These are phyloP conservation scores for Aphelinus certus DNA, from an alignment of 1,140 invertebrate genomes.

Conservation along the genomic window DNA sequence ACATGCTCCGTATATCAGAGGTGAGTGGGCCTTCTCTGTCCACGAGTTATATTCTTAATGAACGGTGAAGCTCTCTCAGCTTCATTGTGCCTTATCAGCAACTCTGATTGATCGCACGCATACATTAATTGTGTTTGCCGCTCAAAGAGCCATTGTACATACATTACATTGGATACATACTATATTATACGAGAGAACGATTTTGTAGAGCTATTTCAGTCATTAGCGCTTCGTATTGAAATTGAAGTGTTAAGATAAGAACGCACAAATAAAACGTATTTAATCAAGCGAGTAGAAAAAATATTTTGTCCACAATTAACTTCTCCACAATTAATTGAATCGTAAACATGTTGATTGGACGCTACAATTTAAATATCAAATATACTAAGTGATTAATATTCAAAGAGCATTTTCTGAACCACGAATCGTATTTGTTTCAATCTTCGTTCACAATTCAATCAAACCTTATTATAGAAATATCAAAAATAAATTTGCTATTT, in stretches of 20 bases:
- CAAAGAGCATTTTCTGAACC: too few relatives aligned
- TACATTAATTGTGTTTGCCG: neutral
- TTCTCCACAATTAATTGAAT: too few relatives aligned
- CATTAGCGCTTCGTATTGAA: slow-evolving; percentile 7
- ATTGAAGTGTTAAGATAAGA: slow-evolving; percentile 12
- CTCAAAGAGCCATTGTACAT: slow-evolving; percentile 5
- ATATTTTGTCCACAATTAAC: too few relatives aligned
- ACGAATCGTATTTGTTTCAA: too few relatives aligned
- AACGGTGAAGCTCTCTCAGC: too few relatives aligned
- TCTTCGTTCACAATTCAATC: too few relatives aligned
- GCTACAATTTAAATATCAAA: too few relatives aligned
- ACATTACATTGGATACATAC: neutral
- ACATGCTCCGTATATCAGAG: neutral
- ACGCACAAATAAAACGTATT: neutral
- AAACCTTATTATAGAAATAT: too few relatives aligned
- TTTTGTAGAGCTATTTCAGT: neutral
- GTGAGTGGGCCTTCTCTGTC: neutral
- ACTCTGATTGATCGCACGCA: slow-evolving; percentile 23
- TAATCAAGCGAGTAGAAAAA: too few relatives aligned
- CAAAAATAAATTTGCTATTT: too few relatives aligned
- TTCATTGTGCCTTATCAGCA: slow-evolving; percentile 25
- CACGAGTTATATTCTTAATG: neutral
- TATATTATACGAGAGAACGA: slow-evolving; percentile 3
- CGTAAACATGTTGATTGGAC: too few relatives aligned
- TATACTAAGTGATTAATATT: too few relatives aligned